phyloP scores from a whole-genome alignment of 2,113 vertebrate genomes.

The Catharus minimus region DNA sequence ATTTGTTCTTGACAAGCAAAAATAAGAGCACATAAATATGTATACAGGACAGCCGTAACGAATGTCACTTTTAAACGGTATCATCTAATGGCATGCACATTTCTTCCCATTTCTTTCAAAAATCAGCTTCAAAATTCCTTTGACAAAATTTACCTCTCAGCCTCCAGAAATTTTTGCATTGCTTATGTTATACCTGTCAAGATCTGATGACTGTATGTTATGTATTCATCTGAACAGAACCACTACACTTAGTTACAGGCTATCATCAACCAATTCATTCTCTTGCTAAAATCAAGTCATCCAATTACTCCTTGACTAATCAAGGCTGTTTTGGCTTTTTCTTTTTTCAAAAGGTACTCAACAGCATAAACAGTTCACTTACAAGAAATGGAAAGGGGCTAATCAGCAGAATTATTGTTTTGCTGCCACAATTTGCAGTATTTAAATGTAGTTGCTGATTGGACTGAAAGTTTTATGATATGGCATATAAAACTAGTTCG shows the following conservation, averaged over 20 bases:
- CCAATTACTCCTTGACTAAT: constrained; percentile 99
- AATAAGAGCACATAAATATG: constrained; percentile 39
- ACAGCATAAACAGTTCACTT: constrained; percentile 99
- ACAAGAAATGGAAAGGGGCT: constrained; percentile 99
- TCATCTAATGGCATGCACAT: constrained; percentile 31
- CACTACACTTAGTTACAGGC: constrained; percentile 93
- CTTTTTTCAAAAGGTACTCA: constrained; percentile 99
- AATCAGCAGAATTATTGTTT: constrained; percentile 99
- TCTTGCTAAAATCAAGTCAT: constrained; percentile 99
- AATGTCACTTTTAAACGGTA: neutral
- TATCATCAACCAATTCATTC: constrained; percentile 96
- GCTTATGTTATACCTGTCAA: constrained; percentile 84
- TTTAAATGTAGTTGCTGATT: constrained; percentile 98
- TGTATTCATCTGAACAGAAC: constrained; percentile 89
- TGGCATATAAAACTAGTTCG: constrained; percentile 80
- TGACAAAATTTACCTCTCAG: constrained; percentile 64
- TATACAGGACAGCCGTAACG: neutral
- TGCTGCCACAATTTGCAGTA: constrained; percentile 99
- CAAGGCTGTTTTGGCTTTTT: constrained; percentile 99
- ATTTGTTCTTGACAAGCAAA: neutral
- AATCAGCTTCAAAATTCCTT: constrained; percentile 65
- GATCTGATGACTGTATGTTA: constrained; percentile 83
- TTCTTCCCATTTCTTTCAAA: constrained; percentile 57
- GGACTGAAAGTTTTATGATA: constrained; percentile 95
- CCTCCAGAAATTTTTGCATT: constrained; percentile 68